phyloP scores from a whole-genome alignment of 2,888 invertebrate genomes.

The Pharmacophagus antenor region DNA sequence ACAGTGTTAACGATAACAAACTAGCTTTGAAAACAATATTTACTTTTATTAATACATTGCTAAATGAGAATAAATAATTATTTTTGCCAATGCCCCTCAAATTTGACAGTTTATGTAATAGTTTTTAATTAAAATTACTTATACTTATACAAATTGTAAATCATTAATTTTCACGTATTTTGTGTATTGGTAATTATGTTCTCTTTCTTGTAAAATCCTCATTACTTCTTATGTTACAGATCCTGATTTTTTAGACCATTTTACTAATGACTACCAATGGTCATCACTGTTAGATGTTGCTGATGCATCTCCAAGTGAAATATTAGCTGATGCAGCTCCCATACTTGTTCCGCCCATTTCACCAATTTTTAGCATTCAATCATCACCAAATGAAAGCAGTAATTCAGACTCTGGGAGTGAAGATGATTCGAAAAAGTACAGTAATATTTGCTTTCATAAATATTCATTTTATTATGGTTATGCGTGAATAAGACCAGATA shows the following conservation, averaged over 20 bases:
- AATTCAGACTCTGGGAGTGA: constrained; percentile 74
- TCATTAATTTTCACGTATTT: constrained; percentile 13
- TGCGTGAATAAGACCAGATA: not conserved
- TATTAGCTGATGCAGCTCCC: constrained; percentile 72
- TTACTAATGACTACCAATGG: constrained; percentile 68
- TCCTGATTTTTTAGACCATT: constrained; percentile 69
- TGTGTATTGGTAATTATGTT: not conserved
- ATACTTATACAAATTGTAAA: not conserved
- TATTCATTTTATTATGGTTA: not conserved
- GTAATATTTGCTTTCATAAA: not conserved
- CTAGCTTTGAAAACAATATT: not conserved
- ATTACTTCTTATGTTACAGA: constrained; percentile 44
- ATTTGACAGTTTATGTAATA: constrained; percentile 10
- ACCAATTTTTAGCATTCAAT: constrained; percentile 61
- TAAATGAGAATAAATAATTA: not conserved
- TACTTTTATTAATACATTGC: not conserved
- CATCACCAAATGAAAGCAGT: constrained; percentile 64
- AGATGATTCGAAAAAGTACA: constrained; percentile 73
- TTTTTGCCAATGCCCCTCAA: constrained; percentile 9
- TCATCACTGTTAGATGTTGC: constrained; percentile 67
- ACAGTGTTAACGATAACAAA: constrained; percentile 40
- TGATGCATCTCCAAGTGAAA: constrained; percentile 75
- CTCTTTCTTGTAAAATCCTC: not conserved
- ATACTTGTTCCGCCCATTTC: constrained; percentile 63
- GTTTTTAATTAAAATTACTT: not conserved